Evolutionary conservation across 2,888 invertebrate species (phyloP).

Genomic region (Drosophila differens): DNA sequence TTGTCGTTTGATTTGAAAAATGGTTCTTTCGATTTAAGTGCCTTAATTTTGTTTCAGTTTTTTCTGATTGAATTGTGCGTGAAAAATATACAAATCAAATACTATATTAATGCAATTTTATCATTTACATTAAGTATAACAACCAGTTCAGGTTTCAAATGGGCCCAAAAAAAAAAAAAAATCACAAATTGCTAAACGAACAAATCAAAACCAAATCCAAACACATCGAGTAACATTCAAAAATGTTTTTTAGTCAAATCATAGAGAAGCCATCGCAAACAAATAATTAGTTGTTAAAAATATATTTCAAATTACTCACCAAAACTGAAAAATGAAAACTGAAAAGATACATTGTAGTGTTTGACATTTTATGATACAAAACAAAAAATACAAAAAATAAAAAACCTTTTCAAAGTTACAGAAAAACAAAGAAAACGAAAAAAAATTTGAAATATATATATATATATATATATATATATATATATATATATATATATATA

Average conservation of each 20-base stretch:
- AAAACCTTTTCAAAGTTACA: conserved; percentile 45
- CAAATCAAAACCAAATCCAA: conserved; percentile 50
- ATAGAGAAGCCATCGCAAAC: conserved; percentile 16
- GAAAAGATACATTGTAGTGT: conserved; percentile 43
- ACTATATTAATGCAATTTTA: conserved; percentile 25
- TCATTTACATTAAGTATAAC: conserved; percentile 53
- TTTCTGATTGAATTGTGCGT: conserved; percentile 40
- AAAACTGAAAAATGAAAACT: conserved; percentile 16
- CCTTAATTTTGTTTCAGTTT: conserved; percentile 73
- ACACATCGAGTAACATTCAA: conserved; percentile 77
- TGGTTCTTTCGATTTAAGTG: conserved; percentile 68
- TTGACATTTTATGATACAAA: conserved; percentile 57
- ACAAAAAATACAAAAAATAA: conserved; percentile 17
- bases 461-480: no score
- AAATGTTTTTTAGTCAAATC: conserved; percentile 72
- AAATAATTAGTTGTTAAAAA: conserved; percentile 53
- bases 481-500: conserved; percentile 37
- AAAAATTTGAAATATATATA: conserved; percentile 20
- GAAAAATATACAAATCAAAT: conserved; percentile 13
- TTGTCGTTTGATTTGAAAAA: conserved; percentile 24
- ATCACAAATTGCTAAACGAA: conserved; percentile 34
- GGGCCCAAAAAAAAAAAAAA: conserved; percentile 67
- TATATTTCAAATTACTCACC: conserved; percentile 47
- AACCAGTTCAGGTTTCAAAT: conserved; percentile 79
- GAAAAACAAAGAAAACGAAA: conserved; percentile 18